Evolutionary conservation across 2,888 invertebrate species (phyloP).

Genomic region (Platycheirus albimanus): DNA sequence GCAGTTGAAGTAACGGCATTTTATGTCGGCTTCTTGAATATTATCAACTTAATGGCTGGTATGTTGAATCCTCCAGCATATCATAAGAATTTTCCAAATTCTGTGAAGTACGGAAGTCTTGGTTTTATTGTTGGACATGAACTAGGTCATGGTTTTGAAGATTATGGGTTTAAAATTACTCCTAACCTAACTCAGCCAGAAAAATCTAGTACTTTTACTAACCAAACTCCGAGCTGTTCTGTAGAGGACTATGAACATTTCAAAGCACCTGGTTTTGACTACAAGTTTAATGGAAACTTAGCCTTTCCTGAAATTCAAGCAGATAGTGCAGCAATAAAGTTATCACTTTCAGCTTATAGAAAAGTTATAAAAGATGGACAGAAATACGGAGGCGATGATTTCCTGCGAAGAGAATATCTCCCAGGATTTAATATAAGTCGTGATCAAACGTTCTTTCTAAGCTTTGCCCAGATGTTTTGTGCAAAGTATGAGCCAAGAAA

Average conservation of each 20-base stretch:
- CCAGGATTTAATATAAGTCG: slow-evolving; percentile 79
- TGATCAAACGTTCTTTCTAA: slow-evolving; percentile 79
- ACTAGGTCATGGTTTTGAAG: slow-evolving; percentile 80
- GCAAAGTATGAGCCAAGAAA: slow-evolving; percentile 78
- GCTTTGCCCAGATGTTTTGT: slow-evolving; percentile 80
- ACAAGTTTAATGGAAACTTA: slow-evolving; percentile 77
- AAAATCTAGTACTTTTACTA: slow-evolving; percentile 76
- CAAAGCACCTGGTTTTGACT: slow-evolving; percentile 79
- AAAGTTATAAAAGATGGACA: slow-evolving; percentile 64
- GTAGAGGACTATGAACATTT: slow-evolving; percentile 77
- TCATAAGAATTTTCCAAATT: slow-evolving; percentile 78
- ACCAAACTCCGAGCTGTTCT: slow-evolving; percentile 77
- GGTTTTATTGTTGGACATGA: slow-evolving; percentile 80
- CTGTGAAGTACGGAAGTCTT: slow-evolving; percentile 79
- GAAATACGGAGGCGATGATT: slow-evolving; percentile 33
- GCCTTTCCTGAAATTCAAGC: slow-evolving; percentile 80
- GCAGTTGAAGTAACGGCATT: slow-evolving; percentile 79
- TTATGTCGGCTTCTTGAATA: slow-evolving; percentile 78
- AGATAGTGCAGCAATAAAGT: slow-evolving; percentile 77
- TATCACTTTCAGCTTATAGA: slow-evolving; percentile 77
- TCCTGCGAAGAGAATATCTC: slow-evolving; percentile 76
- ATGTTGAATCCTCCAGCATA: slow-evolving; percentile 78
- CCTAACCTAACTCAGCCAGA: slow-evolving; percentile 76
- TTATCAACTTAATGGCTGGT: slow-evolving; percentile 79
- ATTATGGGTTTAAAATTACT: slow-evolving; percentile 76